Evolutionary conservation across 1,140 invertebrate species (phyloP), one percentile per base, ranked within the genome.

Genomic region (Drosophila pallidifrons): DNA sequence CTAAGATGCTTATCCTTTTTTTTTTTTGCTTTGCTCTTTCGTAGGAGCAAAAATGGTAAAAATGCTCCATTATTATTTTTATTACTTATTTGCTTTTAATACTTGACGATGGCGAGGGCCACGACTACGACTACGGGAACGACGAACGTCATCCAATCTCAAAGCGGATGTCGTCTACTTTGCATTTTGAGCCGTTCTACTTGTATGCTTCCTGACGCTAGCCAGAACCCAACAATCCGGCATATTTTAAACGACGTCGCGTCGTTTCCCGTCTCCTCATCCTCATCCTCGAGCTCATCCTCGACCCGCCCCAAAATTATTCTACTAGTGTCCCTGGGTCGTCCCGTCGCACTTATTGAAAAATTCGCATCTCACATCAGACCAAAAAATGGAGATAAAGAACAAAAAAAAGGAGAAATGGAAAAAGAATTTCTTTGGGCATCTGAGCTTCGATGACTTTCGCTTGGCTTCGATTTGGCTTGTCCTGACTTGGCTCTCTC

Each of bases 71-170:
- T 92, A 92, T 92, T 92, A 92, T 92, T 92, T 91, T 92, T 92
- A 92, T 92, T 91, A 92, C 91, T 91, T 92, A 92, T 92, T 92
- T 92, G 91, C 91, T 92, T 92, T 92, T 92, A 92, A 92, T 92
- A 92, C 86, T 87, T 79, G 77, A 86, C 86, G 75, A 85, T 59
- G 86, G 75, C 75, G 51, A 41, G 45, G 68, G 47, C 61, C 46
- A 71, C 7, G 52, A 32, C 52, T 51, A 77, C 30, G 68, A 30
- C 54, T 25, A 55, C 10, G 59, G 41, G 68, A 45, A 68, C 38
- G 73, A 68, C 38, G 73, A 89, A 89, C 85, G 86, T 89, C 85
- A 90, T 90, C 81, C 86, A 89, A 89, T 89, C 86, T 89, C 78
- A 89, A 90, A 89, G 85, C 85, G 85, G 85, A 89, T 89, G 85